phyloP scores from a whole-genome alignment of 1,140 invertebrate species.

The Streblospio benedicti region DNA sequence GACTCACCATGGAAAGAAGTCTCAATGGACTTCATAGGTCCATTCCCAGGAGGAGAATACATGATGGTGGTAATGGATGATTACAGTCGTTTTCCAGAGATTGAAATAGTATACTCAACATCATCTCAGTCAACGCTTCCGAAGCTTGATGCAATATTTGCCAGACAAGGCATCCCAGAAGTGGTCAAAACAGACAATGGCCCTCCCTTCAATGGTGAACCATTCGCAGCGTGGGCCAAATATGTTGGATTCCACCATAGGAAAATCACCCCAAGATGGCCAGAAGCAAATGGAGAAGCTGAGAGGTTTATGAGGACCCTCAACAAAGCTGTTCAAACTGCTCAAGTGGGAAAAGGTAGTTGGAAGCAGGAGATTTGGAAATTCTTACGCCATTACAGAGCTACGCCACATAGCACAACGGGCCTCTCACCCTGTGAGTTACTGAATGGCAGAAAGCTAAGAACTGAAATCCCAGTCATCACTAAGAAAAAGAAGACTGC shows the following conservation, averaged over 20 bases:
- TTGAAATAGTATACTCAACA: conserved; percentile 21
- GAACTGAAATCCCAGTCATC: too few relatives aligned
- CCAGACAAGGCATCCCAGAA: conserved; percentile 18
- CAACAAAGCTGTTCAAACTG: conserved; percentile 10
- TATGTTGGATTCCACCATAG: conserved; percentile 18
- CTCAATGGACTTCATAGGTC: conserved; percentile 1
- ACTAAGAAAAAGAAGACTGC: too few relatives aligned
- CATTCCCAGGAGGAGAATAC: conserved; percentile 19
- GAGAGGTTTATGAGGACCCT: conserved; percentile 20
- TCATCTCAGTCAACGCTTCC: conserved; percentile 15
- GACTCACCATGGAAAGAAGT: not conserved
- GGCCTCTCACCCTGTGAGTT: not conserved
- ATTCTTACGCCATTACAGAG: conserved; percentile 16
- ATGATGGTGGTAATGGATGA: conserved; percentile 24
- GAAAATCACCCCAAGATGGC: conserved; percentile 20
- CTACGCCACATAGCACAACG: conserved; percentile 12
- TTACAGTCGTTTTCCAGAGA: conserved; percentile 23
- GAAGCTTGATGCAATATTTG: conserved; percentile 16
- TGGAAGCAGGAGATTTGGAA: conserved; percentile 17
- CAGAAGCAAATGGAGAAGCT: conserved; percentile 18
- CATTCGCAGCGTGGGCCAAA: conserved; percentile 20
- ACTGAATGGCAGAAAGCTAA: too few relatives aligned
- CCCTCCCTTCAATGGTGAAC: conserved; percentile 18
- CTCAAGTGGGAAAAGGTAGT: conserved; percentile 1
- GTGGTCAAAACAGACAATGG: conserved; percentile 23